Evolutionary conservation across 1,140 invertebrate genomes (phyloP), one percentile per base, ranked within the genome.

Genomic region (Rhagoletis zephyria): DNA sequence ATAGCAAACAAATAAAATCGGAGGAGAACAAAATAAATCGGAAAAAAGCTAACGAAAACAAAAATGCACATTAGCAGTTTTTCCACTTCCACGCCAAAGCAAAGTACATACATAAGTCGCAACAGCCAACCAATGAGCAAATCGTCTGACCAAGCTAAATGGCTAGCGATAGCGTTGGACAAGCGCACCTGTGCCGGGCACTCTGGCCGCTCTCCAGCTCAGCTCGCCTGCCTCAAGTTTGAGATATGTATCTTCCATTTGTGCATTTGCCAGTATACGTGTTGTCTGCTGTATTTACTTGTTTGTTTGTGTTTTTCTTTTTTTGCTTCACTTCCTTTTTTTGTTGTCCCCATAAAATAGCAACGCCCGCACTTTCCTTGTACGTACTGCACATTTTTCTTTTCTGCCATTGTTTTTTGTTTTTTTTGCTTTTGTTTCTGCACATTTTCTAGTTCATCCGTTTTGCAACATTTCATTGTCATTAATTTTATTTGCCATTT

Each of bases 391-490:
- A 81, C 45, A 81, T 56, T 81, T 81, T 56, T 81, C n/a, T 81
- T 77, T 30, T 51, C 16, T 77, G 30, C 30, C 30, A 30, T 0
- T 45, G 3, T 16, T 77, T 51, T 51, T 14, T 48, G n/a, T n/a
- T 14, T 12, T 74, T 74, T 10, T 48, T 6, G 30, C 16, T 81
- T 56, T 19, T 12, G 4, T 48, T 81, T 59, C 40, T 5, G 2
- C 12, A 42, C 42, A 5, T 81, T 56, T 81, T 81, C 48, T 30
- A 81, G 48, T 42, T 81, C 74, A 81, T 12, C 5, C 74, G 12
- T 51, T 81, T 51, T 81, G 74, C 74, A n/a, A 81, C n/a, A 81
- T 81, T 81, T 81, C 74, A 81, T 81, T 81, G 74, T 81, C 74
- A 81, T 81, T 56, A 81, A 59, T 81, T 81, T 81, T 81, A 81